Evolutionary conservation across 2,888 invertebrate genomes (phyloP).

Genomic region (Pseudoips prasinana): DNA sequence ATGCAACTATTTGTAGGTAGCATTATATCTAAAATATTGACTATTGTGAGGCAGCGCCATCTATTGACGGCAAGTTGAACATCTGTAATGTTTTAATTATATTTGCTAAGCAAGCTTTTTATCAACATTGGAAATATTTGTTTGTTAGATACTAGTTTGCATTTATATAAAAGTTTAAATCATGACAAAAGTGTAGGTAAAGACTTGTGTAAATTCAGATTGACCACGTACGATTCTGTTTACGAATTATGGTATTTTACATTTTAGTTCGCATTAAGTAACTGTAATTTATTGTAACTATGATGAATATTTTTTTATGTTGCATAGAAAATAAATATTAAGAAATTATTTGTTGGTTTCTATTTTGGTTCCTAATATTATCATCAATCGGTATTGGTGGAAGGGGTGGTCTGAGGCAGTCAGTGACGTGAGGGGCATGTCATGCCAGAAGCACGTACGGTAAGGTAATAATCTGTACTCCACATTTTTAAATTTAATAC

Average conservation of each 20-base stretch:
- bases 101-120: conserved; percentile 59
- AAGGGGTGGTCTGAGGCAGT: too few species aligned
- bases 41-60: neutral
- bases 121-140: conserved; percentile 45
- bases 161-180: conserved; percentile 46
- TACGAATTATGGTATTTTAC: conserved; percentile 70
- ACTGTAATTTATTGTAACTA: conserved; percentile 81
- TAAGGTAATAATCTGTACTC: too few species aligned
- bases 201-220: conserved; percentile 38
- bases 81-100: conserved; percentile 30
- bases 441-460: too few species aligned
- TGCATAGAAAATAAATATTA: conserved; percentile 83
- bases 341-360: conserved; percentile 60
- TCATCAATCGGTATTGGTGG: too few species aligned
- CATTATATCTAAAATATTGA: too few species aligned
- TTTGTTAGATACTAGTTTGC: conserved; percentile 59
- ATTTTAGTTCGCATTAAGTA: conserved; percentile 77
- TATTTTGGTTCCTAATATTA: conserved; percentile 28
- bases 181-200: conserved; percentile 58
- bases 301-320: conserved; percentile 83
- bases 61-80: conserved; percentile 16
- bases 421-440: too few species aligned
- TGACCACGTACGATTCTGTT: conserved; percentile 58
- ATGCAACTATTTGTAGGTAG: too few species aligned
- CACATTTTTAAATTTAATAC: too few species aligned